These are phyloP conservation scores for Zophobas atratus DNA, from an alignment of 1,140 invertebrate species.

Conservation along the genomic window DNA sequence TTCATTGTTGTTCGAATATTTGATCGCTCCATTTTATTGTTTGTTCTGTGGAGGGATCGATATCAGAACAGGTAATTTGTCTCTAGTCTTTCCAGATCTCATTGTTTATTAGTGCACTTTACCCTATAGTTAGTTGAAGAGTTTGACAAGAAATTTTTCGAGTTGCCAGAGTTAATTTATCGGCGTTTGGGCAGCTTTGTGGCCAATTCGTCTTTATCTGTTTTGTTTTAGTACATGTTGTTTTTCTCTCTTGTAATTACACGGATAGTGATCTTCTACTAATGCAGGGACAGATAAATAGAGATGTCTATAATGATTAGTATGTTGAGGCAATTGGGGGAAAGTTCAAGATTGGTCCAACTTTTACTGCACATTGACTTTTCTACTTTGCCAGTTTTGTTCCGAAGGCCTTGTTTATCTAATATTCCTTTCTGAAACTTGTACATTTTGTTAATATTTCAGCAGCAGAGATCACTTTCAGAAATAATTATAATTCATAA, in stretches of 20 bases:
- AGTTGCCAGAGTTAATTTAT: conserved; percentile 15
- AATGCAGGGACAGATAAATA: conserved; percentile 33
- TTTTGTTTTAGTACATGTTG: conserved; percentile 19
- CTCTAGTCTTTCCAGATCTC: background rate
- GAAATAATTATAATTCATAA: conserved; percentile 43
- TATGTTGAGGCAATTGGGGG: conserved; percentile 27
- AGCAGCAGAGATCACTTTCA: conserved; percentile 12
- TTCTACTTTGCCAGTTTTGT: background rate
- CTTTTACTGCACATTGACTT: conserved; percentile 19
- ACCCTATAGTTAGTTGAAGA: background rate
- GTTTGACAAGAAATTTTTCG: background rate
- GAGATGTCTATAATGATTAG: conserved; percentile 35
- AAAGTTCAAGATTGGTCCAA: conserved; percentile 16
- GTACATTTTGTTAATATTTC: conserved; percentile 19
- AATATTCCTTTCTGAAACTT: conserved; percentile 5
- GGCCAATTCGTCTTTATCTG: conserved; percentile 38
- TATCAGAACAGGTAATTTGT: background rate
- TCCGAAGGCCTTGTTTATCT: conserved; percentile 2
- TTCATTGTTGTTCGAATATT: conserved; percentile 16
- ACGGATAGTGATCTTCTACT: conserved; percentile 14
- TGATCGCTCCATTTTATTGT: background rate
- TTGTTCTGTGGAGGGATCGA: background rate
- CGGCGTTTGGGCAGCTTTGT: conserved; percentile 27
- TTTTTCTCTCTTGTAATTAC: conserved; percentile 28
- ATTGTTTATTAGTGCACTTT: conserved; percentile 4